Base-by-base conservation (phyloP, 2,113 vertebrate genomes). In the Megalops atlanticus region DNA sequence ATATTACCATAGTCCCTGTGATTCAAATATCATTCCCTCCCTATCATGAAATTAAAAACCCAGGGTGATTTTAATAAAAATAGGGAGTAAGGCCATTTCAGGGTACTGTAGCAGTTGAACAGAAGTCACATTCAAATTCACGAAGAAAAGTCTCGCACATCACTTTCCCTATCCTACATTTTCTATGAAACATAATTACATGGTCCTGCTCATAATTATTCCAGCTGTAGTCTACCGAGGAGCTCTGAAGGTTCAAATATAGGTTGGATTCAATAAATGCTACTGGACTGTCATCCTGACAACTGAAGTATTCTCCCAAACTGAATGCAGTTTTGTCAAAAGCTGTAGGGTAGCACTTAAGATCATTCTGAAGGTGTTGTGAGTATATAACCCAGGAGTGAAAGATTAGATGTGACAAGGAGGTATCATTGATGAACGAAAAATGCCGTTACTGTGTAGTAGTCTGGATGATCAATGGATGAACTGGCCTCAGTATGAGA, bases 301-400 rank as follows among this genome's bases (percentile, higher is more conserved):
- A 64, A n/a, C 11, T 64, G n/a, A 45, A 45, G 14, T 10, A 10
- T 64, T 31, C 58, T 31, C 31, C 58, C 58, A 64, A 64, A 64
- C 58, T 64, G 58, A 64, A 31, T 64, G n/a, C n/a, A 64, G 11
- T 64, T 64, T 64, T 64, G 58, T n/a, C 58, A 64, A 64, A n/a
- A 31, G 58, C 58, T 64, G 58, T 64, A 31, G 24, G 7, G 11
- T 24, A 64, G 21, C 31, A 8, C n/a, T 64, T 64, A 64, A 31
- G n/a, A 64, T 64, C n/a, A 18, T 24, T n/a, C 52, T n/a, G 52
- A 64, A 31, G 58, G 4, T 64, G 4, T 64, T 64, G 58, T 64
- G 58, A 64, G 58, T 31, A 8, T 49, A 49, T 8, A 27, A 31
- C n/a, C 58, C n/a, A 31, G 24, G 58, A 64, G 3, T 64, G 58